These are phyloP conservation scores for Trichogramma evanescens DNA, from an alignment of 2,888 invertebrate species.

Conservation along the genomic window DNA sequence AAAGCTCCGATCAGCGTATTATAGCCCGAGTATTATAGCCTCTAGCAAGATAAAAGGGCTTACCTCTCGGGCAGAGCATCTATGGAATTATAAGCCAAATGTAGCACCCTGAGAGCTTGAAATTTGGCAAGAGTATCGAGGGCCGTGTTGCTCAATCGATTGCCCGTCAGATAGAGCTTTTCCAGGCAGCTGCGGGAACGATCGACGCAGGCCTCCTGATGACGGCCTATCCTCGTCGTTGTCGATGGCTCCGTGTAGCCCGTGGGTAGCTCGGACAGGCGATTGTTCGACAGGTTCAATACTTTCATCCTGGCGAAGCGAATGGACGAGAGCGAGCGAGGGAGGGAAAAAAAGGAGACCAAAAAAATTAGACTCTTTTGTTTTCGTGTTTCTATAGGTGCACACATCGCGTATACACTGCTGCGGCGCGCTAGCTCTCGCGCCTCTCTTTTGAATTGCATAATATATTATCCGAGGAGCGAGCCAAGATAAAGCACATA, in stretches of 20 bases:
- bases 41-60: slow-evolving; percentile 8
- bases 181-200: slow-evolving; percentile 46
- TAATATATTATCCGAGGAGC: too few relatives aligned
- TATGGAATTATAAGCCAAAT: slow-evolving; percentile 73
- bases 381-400: too few relatives aligned
- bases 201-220: neutral
- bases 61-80: slow-evolving; percentile 63
- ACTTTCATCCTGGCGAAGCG: slow-evolving; percentile 52
- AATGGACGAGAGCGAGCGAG: neutral
- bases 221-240: neutral
- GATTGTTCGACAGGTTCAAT: slow-evolving; percentile 74
- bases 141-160: slow-evolving; percentile 65
- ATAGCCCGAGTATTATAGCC: too few relatives aligned
- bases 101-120: slow-evolving; percentile 61
- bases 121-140: slow-evolving; percentile 62
- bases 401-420: too few relatives aligned
- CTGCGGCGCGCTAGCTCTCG: too few relatives aligned
- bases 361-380: neutral
- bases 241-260: slow-evolving; percentile 47
- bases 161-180: slow-evolving; percentile 67
- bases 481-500: too few relatives aligned
- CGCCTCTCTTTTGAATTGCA: too few relatives aligned
- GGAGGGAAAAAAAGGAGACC: neutral
- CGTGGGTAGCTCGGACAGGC: slow-evolving; percentile 62
- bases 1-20: too few relatives aligned